Percentiles rank a stretch among this genome's conserved stretches.
These are phyloP conservation scores for Saccopteryx bilineata DNA, from an alignment of 2,113 vertebrate species.

Conservation along the genomic window DNA sequence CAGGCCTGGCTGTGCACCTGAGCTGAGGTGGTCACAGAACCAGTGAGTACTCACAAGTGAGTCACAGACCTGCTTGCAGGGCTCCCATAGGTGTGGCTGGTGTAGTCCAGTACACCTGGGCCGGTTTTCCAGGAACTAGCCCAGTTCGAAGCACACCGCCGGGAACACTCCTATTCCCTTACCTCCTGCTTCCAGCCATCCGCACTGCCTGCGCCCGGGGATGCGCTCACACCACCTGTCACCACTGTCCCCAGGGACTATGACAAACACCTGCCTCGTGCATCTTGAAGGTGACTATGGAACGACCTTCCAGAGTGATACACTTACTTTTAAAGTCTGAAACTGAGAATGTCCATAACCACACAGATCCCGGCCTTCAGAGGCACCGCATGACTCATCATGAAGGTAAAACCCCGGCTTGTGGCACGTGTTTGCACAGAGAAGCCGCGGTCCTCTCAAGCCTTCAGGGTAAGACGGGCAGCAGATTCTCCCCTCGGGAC, in stretches of 20 bases:
- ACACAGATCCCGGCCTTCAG: background rate
- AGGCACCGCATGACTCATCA: background rate
- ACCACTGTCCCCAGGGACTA: background rate
- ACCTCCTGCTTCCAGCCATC: background rate
- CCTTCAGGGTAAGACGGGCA: background rate
- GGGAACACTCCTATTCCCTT: background rate
- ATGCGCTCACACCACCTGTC: background rate
- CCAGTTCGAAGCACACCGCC: background rate
- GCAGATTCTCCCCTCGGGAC: background rate
- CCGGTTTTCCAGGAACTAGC: background rate
- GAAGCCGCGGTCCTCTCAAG: background rate
- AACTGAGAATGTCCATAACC: background rate
- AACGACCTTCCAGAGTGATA: background rate
- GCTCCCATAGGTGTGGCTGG: no score
- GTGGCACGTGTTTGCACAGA: background rate
- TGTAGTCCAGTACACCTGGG: background rate
- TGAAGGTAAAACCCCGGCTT: background rate
- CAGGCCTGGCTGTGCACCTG: background rate
- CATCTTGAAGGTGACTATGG: background rate
- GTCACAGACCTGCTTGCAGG: rapidly evolving
- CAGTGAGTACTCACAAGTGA: background rate
- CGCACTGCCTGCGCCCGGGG: background rate
- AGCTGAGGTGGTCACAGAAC: background rate
- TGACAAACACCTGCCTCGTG: background rate
- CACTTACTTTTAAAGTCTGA: background rate